Conservation (phyloP, 1,140 invertebrate genomes). For the Drosophila hydei region DNA sequence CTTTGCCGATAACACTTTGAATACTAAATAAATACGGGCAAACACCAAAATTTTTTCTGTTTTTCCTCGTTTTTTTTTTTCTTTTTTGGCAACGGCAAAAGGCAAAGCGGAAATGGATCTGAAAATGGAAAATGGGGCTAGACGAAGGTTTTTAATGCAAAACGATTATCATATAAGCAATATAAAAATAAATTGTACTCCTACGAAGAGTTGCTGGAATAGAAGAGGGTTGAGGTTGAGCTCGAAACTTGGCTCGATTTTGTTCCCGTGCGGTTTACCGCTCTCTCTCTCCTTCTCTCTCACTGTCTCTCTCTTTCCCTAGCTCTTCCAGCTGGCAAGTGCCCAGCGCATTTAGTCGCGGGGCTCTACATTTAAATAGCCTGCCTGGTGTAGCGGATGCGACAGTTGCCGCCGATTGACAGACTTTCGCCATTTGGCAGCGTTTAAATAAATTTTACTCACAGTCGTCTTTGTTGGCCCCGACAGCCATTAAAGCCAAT, state of each 20-base stretch:
- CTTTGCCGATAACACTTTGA: conserved; percentile 77
- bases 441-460: conserved; percentile 77
- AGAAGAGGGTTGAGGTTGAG: not conserved
- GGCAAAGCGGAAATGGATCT: conserved; percentile 46
- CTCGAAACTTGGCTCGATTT: conserved; percentile 10
- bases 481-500: conserved; percentile 76
- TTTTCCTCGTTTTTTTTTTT: not conserved
- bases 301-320: not conserved
- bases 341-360: conserved; percentile 51
- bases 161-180: conserved; percentile 81
- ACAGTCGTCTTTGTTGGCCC: conserved; percentile 37
- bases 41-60: conserved; percentile 32
- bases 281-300: not conserved
- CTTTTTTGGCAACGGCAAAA: conserved; percentile 40
- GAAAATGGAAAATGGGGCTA: conserved; percentile 53
- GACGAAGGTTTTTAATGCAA: conserved; percentile 73
- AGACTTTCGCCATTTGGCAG: conserved; percentile 71
- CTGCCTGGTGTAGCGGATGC: conserved; percentile 15
- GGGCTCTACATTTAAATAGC: conserved; percentile 54
- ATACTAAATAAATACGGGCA: conserved; percentile 80
- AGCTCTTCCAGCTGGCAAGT: conserved; percentile 34
- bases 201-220: conserved; percentile 1
- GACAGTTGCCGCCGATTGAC: conserved; percentile 67
- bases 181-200: conserved; percentile 74
- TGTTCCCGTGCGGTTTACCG: not conserved